These are phyloP conservation scores for Silurus lanzhouensis DNA, from an alignment of 2,797 vertebrate genomes.

Conservation along the genomic window DNA sequence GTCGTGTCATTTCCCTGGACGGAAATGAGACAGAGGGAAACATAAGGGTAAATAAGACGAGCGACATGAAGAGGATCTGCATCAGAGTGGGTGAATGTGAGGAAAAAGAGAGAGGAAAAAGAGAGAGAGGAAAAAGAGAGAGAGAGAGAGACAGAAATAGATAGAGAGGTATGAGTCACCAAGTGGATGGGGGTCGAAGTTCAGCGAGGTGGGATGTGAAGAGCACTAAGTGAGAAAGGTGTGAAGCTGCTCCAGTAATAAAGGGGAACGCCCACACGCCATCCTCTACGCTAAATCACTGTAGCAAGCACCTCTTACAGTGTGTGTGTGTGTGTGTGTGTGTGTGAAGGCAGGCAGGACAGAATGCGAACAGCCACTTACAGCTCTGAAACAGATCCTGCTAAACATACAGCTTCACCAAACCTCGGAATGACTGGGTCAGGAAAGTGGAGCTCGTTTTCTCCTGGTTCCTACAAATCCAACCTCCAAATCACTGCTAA, in stretches of 20 bases:
- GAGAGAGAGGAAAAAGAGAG: slow-evolving; percentile 18
- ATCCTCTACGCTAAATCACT: slow-evolving; percentile 51
- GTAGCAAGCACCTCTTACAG: slow-evolving; percentile 52
- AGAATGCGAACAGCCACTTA: slow-evolving; percentile 23
- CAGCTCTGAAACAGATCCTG: slow-evolving; percentile 1
- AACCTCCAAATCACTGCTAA: neutral
- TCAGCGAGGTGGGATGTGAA: slow-evolving; percentile 68
- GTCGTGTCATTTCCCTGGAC: slow-evolving; percentile 47
- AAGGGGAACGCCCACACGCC: slow-evolving; percentile 63
- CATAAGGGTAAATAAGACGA: slow-evolving; percentile 42
- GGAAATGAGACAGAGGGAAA: slow-evolving; percentile 23
- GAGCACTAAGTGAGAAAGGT: slow-evolving; percentile 71
- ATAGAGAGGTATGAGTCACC: slow-evolving; percentile 63
- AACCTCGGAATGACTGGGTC: neutral
- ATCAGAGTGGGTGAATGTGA: slow-evolving; percentile 43
- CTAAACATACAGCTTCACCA: slow-evolving; percentile 16
- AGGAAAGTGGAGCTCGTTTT: neutral
- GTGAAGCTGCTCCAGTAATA: slow-evolving; percentile 68
- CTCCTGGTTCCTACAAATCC: neutral
- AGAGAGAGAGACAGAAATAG: slow-evolving; percentile 47
- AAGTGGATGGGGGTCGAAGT: slow-evolving; percentile 67
- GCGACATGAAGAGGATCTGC: slow-evolving; percentile 41
- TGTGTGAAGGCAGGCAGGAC: neutral
- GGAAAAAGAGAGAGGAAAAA: slow-evolving; percentile 18
- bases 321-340: slow-evolving; percentile 15